A percentile compares a stretch with the other conserved stretches of the same genome.
These are phyloP conservation scores for Chlorodrepanis virens DNA, from an alignment of 2,113 vertebrate genomes.

Conservation along the genomic window DNA sequence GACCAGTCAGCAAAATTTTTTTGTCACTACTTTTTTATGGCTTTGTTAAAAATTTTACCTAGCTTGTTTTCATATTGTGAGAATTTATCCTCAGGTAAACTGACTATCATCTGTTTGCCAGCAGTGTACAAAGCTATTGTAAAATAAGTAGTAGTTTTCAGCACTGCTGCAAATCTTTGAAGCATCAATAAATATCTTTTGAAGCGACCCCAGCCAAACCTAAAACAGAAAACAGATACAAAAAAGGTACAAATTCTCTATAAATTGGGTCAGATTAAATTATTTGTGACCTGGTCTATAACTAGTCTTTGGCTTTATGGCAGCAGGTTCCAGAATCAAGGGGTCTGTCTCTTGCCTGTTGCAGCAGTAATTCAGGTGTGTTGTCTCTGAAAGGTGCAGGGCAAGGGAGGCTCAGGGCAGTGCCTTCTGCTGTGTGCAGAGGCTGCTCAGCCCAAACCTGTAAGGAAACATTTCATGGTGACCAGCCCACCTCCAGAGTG, in stretches of 20 bases:
- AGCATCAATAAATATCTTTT: background rate
- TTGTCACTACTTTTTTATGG: background rate
- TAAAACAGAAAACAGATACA: background rate
- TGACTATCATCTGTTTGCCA: background rate
- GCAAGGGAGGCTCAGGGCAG: background rate
- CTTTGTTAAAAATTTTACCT: background rate
- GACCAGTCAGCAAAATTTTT: background rate
- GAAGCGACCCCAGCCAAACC: background rate
- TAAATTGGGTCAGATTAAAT: background rate
- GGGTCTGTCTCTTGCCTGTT: background rate
- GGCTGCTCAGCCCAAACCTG: background rate
- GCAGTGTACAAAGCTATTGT: background rate
- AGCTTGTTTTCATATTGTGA: background rate
- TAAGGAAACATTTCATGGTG: background rate
- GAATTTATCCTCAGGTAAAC: background rate
- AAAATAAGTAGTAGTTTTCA: background rate
- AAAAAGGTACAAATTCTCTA: background rate
- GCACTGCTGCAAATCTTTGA: background rate
- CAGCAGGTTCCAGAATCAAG: background rate
- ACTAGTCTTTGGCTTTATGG: background rate
- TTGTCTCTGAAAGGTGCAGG: background rate
- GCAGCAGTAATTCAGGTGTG: background rate
- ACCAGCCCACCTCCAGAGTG: background rate
- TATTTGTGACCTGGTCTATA: background rate
- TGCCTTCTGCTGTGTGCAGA: background rate